Base-by-base conservation (phyloP, 2,113 vertebrate species). In the Pavo muticus region DNA sequence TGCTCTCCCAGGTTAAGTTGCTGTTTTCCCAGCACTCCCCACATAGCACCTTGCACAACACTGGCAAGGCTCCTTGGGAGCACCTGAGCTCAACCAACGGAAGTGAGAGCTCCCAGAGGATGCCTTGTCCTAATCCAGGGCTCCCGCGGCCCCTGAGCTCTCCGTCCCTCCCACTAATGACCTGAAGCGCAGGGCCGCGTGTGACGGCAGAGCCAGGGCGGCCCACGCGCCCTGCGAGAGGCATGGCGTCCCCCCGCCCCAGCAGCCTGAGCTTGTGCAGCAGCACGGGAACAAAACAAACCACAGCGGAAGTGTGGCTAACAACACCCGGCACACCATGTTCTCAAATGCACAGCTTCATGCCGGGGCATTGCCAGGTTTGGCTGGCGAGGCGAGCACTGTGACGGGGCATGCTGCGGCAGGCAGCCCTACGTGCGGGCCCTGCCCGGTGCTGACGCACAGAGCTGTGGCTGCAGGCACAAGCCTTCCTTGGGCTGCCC, bases 31-130 rank as follows among this genome's bases (percentile, higher is more conserved):
- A 90, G 42, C 40, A 27, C 32, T 84, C 44, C 84, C 40, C 37
- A 37, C 35, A 65, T 60, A 50, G 88, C 29, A 71, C 1, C 2
- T 35, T 91, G 84, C 75, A 71, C 72, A 95, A 82, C 32, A 35
- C 65, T 65, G 79, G 50, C 25, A 59, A 93, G 20, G 24, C 60
- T 92, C 78, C 82, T 75, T 80, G 27, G 82, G 90, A 94, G 79
- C 30, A 65, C 11, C 54, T 8, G 11, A n/a, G 15, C 4, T 90
- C 84, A 44, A 47, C 57, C 0, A 1, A 25, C 39, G 12, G 47
- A 3, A 64, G 47, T 35, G 50, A 68, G 63, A 47, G 73, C 60
- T 85, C 60, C 48, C 27, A 48, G 80, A 47, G 61, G 39, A 64
- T 20, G 25, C 61, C 16, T 68, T 70, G 30, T 54, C 61, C 87